Evolutionary conservation across 30 jellyfish, hydroid and myxozoan genomes (phyloP).

Genomic region (Hydra vulgaris): DNA sequence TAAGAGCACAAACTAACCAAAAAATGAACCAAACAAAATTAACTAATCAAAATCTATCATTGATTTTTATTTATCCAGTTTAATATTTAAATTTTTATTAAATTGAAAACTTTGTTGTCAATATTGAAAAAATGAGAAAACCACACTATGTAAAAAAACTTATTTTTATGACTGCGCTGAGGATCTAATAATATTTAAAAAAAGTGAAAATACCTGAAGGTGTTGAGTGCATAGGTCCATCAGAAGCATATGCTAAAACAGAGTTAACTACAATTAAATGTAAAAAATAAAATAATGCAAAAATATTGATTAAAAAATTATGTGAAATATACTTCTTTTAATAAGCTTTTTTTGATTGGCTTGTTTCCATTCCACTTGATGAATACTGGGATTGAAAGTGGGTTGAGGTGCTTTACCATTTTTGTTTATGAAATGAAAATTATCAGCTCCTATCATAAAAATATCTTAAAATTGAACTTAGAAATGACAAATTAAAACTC

Average conservation of each 20-base stretch:
- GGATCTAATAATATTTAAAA: not conserved
- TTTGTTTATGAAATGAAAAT: not conserved
- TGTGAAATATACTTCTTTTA: slow-evolving; percentile 39
- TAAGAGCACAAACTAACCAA: too few species aligned
- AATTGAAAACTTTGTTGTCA: not conserved
- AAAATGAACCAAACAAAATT: too few species aligned
- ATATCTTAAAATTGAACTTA: not conserved
- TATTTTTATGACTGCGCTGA: not conserved
- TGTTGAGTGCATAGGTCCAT: slow-evolving; percentile 98
- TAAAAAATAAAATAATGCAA: not conserved
- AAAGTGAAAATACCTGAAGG: slow-evolving; percentile 72
- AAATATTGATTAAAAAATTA: not conserved
- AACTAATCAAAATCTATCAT: too few species aligned
- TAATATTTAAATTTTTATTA: too few species aligned
- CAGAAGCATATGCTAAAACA: slow-evolving; percentile 86
- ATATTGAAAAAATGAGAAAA: too few species aligned
- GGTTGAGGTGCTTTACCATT: slow-evolving; percentile 17
- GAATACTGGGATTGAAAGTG: slow-evolving; percentile 22
- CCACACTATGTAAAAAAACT: too few species aligned
- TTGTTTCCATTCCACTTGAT: slow-evolving; percentile 63
- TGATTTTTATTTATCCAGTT: too few species aligned
- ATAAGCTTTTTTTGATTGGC: slow-evolving; percentile 70
- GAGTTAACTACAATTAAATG: not conserved
- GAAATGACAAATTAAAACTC: not conserved
- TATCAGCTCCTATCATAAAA: not conserved